Evolutionary conservation across 2,797 vertebrate species (phyloP), one percentile per base, ranked within the genome.

Genomic region (Acanthurus leucopareius): DNA sequence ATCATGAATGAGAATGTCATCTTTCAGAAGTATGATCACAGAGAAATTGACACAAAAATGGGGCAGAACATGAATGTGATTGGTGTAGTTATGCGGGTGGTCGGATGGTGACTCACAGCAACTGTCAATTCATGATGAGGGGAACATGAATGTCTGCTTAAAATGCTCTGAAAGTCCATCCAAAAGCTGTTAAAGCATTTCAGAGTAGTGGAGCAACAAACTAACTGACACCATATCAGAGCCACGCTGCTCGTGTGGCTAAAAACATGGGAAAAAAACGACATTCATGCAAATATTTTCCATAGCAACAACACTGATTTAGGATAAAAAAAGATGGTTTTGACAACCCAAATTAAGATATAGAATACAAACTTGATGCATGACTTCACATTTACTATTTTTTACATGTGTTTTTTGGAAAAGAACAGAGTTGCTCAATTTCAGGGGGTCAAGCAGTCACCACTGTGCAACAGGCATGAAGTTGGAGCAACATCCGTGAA

Each of bases 401-500:
- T 66, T 10, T 42, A 13, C 40, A 13, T 42, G 40, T 42, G 40
- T 42, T 11, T 35, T 42, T 54, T 54, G 59, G 81, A 75, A 66
- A 73, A 52, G 51, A 73, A 72, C 62, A 42, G 40, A 65, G 56
- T 73, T 79, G 42, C 82, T 75, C 45, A 35, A 78, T 89, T 79
- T 69, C 63, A 80, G 60, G 62, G 70, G 77, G 85, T 85, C 75
- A 86, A 64, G 77, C 32, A 47, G 62, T 70, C 42, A 56, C 20
- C 28, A 45, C 82, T 76, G 64, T 70, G 80, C 60, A 80, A 87
- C 70, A 88, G 63, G 86, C 79, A 80, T 79, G 71, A 87, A 87
- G 81, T 86, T 69, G 28, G 40, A 80, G 58, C 28, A 85, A 83
- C 59, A 86, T 79, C 79, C 57, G 13, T 90, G 84, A 88, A 88